Evolutionary conservation across 2,797 vertebrate species (phyloP), one percentile per base, ranked within the genome.

Genomic region (Sebastes oblongus): DNA sequence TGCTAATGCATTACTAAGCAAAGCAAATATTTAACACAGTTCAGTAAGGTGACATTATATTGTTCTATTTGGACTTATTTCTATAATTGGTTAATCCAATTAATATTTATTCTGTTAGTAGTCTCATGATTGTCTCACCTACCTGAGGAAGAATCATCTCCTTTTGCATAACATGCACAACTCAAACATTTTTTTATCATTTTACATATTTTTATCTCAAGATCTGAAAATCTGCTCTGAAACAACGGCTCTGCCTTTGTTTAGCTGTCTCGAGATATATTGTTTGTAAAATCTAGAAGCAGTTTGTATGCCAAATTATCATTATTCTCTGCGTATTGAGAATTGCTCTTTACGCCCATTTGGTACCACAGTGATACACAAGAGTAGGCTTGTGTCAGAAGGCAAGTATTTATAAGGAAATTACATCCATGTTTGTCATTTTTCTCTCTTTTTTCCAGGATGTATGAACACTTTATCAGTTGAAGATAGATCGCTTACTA

Each of bases 381-480:
- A 82, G 10, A 78, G n/a, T 62, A 83, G 29, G 66, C 8, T 55
- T 29, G 36, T 72, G 18, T 83, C 22, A 68, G 34, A 62, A 76
- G 66, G 72, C 18, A 77, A 75, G 69, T 84, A 69, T 86, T 65
- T 65, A 24, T 64, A 77, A 74, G 25, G 20, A 67, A 36, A 60
- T 65, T 6, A 8, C 14, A 39, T 76, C 25, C 5, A 27, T 60
- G 34, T 83, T 42, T 77, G 54, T 74, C 11, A 24, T 68, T 78
- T 84, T 70, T 62, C 62, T 79, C 66, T 73, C 62, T 64, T 70
- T 87, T 71, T 81, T 72, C 27, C 75, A 89, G 90, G 80, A 75
- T 88, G n/a, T 84, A 30, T 89, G 22, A 71, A 66, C 85, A 58
- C 27, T 78, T 69, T 84, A 4, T 55, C 1, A 58, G 71, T 74